phyloP scores from a whole-genome alignment of 2,113 vertebrate species.

The Paratilapia polleni region DNA sequence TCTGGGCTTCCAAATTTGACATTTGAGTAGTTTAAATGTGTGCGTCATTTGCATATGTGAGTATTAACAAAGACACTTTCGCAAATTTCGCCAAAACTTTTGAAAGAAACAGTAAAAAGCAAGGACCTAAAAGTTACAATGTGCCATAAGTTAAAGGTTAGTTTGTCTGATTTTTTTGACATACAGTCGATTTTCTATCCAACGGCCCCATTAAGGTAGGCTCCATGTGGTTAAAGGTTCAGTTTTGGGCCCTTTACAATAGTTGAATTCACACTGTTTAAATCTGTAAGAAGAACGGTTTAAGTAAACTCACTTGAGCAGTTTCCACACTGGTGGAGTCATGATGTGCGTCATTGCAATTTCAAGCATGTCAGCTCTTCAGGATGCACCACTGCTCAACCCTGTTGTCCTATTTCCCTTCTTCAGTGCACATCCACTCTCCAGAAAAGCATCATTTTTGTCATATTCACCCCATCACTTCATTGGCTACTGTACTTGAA shows the following conservation, averaged over 20 bases:
- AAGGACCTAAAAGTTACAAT: not conserved
- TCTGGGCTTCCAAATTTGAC: not conserved
- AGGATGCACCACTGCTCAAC: not conserved
- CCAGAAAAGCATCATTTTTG: not conserved
- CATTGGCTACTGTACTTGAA: not conserved
- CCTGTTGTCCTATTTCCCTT: not conserved
- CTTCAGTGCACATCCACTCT: not conserved
- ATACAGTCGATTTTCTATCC: not conserved
- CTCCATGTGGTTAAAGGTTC: not conserved
- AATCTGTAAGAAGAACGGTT: not conserved
- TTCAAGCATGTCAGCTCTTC: not conserved
- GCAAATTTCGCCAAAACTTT: too few relatives aligned
- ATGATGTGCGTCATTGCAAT: not conserved
- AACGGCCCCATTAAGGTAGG: not conserved
- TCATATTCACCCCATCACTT: not conserved
- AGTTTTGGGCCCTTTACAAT: not conserved
- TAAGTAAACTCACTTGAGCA: not conserved
- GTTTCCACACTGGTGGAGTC: not conserved
- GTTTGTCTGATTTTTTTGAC: not conserved
- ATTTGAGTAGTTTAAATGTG: not conserved
- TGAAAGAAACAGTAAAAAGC: not conserved
- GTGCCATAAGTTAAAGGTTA: not conserved
- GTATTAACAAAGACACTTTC: not conserved
- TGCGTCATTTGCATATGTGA: not conserved
- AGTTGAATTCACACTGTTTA: not conserved